phyloP scores from a whole-genome alignment of 2,113 vertebrate species.

The Oxyruncus cristatus region DNA sequence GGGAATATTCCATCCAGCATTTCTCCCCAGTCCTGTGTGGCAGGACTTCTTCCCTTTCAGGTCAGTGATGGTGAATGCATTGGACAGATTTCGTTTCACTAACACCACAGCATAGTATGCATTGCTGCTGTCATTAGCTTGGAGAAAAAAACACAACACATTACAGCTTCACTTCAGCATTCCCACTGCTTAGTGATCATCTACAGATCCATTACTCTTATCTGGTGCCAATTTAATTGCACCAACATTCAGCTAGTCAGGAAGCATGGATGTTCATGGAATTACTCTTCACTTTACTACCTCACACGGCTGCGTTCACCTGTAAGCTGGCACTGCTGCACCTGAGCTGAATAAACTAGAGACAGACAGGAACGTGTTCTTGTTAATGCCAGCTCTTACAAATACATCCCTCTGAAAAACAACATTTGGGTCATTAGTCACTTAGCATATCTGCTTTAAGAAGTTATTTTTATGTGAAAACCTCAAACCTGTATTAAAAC shows the following conservation, averaged over 20 bases:
- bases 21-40: conserved; percentile 83
- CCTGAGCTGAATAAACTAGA: not conserved
- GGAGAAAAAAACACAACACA: not conserved
- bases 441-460: not conserved
- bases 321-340: not conserved
- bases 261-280: not conserved
- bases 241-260: not conserved
- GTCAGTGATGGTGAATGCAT: conserved; percentile 80
- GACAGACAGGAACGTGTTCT: not conserved
- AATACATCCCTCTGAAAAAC: not conserved
- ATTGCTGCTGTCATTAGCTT: conserved; percentile 75
- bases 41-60: conserved; percentile 85
- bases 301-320: not conserved
- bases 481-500: not conserved
- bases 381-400: not conserved
- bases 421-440: not conserved
- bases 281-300: not conserved
- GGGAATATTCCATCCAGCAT: conserved; percentile 89
- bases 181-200: not conserved
- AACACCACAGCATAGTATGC: conserved; percentile 87
- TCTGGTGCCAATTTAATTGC: not conserved
- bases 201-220: not conserved
- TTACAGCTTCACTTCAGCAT: not conserved
- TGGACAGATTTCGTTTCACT: conserved; percentile 72
- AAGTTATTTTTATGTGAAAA: not conserved